Evolutionary conservation across 1,140 invertebrate species (phyloP).

Genomic region (Solenopsis invicta): DNA sequence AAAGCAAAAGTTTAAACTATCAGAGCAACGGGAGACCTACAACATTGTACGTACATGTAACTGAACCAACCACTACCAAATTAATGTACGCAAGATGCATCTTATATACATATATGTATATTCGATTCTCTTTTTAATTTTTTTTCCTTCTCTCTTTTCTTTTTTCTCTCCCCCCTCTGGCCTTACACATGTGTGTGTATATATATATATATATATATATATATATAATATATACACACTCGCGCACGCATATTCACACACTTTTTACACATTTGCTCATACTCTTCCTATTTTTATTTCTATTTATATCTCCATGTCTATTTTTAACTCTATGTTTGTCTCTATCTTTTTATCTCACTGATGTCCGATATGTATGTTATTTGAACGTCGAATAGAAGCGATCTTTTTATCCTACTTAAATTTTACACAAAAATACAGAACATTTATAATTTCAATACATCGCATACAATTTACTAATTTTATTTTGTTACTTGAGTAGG

Average conservation of each 20-base stretch:
- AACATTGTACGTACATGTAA: neutral
- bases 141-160: neutral
- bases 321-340: too few relatives aligned
- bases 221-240: too few relatives aligned
- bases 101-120: neutral
- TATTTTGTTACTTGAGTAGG: conserved; percentile 23
- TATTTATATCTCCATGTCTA: neutral
- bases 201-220: too few relatives aligned
- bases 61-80: neutral
- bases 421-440: conserved; percentile 41
- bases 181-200: too few relatives aligned
- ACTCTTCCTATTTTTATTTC: neutral
- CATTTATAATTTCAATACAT: conserved; percentile 20
- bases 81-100: neutral
- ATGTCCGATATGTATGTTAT: neutral
- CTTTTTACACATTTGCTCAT: too few relatives aligned
- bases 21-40: neutral
- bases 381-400: conserved; percentile 22
- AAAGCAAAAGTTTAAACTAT: neutral
- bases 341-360: neutral
- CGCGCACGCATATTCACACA: neutral
- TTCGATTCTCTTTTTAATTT: neutral
- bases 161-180: too few relatives aligned
- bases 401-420: neutral
- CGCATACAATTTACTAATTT: conserved; percentile 2